Base-by-base conservation (phyloP, 2,797 vertebrate species). In the Podarcis lilfordi region DNA sequence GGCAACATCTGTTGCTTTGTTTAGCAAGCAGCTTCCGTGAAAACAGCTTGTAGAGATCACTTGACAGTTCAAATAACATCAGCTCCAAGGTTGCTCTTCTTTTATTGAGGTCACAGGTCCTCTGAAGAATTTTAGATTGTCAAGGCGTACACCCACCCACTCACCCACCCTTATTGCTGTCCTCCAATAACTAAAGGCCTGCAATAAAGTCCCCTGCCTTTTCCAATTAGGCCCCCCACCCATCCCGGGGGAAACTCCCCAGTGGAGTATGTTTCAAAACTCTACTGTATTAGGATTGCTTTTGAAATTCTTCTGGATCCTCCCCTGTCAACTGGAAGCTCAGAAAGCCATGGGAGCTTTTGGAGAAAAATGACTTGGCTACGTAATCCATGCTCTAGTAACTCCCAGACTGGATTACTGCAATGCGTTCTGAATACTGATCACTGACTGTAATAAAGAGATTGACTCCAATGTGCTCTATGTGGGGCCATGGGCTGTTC, bases 1-100 rank as follows among this genome's bases (percentile, higher is more conserved):
- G 37, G 79, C 71, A 86, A 77, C 72, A 71, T 77, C 79, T 45
- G 64, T 61, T 82, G 13, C 74, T 69, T 82, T 86, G 68, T 82
- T 68, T 68, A 59, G 64, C 78, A 69, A 82, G 84, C 69, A 3
- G 43, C 82, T 68, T 72, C 59, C 59, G 6, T 9, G 1, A 13
- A 5, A 37, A 35, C 4, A 23, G 8, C 35, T 45, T 71, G 19
- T 21, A 19, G 19, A n/a, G 72, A 69, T 69, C 6, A 23, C 10
- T 66, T 8, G 71, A 50, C 23, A 64, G 21, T 29, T 0, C 32
- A 17, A 84, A 68, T 19, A 88, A 79, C 23, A 8, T 40, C 59
- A 90, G 61, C 43, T 17, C 13, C 59, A 8, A 5, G 72, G 69
- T 86, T 1, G 0, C 4, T 37, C 3, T n/a, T 29, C 21, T 43